phyloP scores from a whole-genome alignment of 2,113 vertebrate species.

The Chascanopsetta lugubris region DNA sequence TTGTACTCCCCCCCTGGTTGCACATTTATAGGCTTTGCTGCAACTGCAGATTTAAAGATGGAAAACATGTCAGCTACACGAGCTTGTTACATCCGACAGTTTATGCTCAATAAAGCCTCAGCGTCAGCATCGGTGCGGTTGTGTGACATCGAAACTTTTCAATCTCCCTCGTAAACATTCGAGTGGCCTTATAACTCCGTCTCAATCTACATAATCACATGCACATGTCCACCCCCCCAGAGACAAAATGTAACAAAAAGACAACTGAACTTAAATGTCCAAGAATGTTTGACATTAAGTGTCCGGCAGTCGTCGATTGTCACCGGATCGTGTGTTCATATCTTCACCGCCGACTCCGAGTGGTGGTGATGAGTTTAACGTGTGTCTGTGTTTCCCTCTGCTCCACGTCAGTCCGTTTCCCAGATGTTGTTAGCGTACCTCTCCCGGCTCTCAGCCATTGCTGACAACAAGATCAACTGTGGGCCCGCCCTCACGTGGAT shows the following conservation, averaged over 20 bases:
- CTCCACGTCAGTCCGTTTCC: conserved; percentile 86
- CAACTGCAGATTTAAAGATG: neutral
- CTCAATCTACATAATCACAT: neutral
- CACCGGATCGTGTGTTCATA: too few species aligned
- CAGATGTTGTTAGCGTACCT: conserved; percentile 98
- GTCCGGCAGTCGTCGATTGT: too few species aligned
- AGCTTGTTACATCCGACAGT: too few species aligned
- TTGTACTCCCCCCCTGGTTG: conserved; percentile 7
- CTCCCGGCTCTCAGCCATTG: conserved; percentile 93
- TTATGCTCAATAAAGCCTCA: neutral
- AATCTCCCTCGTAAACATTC: conserved; percentile 4
- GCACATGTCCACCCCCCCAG: neutral
- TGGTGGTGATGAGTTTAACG: too few species aligned
- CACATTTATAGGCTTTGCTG: conserved; percentile 1
- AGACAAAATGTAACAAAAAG: too few species aligned
- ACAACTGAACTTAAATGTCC: too few species aligned
- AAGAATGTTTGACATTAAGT: too few species aligned
- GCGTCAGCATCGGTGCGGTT: conserved; percentile 2
- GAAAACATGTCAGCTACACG: neutral
- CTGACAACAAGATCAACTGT: conserved; percentile 99
- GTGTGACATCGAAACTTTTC: neutral
- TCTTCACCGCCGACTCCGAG: too few species aligned
- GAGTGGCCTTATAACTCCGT: too few species aligned
- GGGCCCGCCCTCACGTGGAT: conserved; percentile 99
- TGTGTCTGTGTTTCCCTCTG: conserved; percentile 11